Percentiles rank a stretch among this genome's conserved stretches.
Conservation (phyloP, 2,888 invertebrate genomes). For the Laspeyria flexula region DNA sequence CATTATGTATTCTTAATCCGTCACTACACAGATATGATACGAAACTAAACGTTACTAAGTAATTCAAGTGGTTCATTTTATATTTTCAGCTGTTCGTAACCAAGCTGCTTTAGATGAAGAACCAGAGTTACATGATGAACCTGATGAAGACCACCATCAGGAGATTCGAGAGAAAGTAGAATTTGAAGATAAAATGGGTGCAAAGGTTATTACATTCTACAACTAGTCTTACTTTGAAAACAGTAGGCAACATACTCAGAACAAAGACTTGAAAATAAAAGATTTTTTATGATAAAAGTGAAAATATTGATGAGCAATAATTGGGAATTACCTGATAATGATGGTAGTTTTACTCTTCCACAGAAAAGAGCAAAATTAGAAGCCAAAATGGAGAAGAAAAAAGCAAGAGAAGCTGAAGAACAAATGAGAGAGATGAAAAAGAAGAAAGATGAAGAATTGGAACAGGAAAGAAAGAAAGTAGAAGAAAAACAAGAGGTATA, state of each 20-base stretch:
- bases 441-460: constrained; percentile 89
- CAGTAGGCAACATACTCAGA: no score
- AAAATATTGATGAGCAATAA: no score
- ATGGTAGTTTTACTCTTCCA: constrained; percentile 10
- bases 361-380: constrained; percentile 97
- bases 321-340: not conserved
- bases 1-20: no score
- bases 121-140: constrained; percentile 81
- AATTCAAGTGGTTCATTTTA: not conserved
- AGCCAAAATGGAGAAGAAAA: constrained; percentile 95
- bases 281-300: no score
- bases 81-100: constrained; percentile 69
- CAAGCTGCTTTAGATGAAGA: constrained; percentile 81
- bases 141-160: constrained; percentile 72
- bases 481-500: constrained; percentile 88
- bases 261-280: no score
- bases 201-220: constrained; percentile 86
- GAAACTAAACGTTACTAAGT: no score
- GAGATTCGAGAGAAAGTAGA: constrained; percentile 67
- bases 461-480: constrained; percentile 91
- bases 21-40: no score
- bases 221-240: no score
- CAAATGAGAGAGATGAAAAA: constrained; percentile 92
- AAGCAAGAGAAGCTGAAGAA: constrained; percentile 92
- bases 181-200: constrained; percentile 93